A percentile compares a stretch with the other conserved stretches of the same genome.
Conservation (phyloP, 2,797 vertebrate species). For the Meriones psammophilus region DNA sequence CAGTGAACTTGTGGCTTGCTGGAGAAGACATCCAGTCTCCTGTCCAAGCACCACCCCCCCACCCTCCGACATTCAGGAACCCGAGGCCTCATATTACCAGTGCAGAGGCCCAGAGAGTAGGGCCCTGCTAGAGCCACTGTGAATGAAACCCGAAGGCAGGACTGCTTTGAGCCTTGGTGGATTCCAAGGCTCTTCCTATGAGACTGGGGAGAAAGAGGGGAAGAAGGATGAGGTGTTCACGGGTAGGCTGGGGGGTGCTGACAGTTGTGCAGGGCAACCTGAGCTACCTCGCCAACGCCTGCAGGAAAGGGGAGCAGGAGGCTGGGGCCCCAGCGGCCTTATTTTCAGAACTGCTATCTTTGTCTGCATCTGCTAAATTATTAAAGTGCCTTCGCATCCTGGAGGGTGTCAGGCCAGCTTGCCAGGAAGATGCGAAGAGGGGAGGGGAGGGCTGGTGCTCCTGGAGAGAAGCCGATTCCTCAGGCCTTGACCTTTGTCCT, state of each 20-base stretch:
- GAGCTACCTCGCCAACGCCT: neutral
- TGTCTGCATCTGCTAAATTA: slow-evolving; percentile 85
- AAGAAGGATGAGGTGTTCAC: neutral
- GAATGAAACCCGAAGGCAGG: slow-evolving; percentile 39
- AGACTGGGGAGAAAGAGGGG: neutral
- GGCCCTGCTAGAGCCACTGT: neutral
- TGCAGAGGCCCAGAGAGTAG: neutral
- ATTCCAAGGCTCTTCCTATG: slow-evolving; percentile 33
- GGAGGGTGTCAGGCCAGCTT: slow-evolving; percentile 74
- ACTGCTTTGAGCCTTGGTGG: slow-evolving; percentile 56
- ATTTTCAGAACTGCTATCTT: slow-evolving; percentile 86
- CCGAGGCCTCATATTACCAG: neutral
- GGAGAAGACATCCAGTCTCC: neutral
- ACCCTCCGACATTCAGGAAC: neutral
- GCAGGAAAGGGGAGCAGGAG: slow-evolving; percentile 61
- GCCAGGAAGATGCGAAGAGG: slow-evolving; percentile 58
- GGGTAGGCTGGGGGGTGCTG: neutral
- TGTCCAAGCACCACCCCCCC: neutral
- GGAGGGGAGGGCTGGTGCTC: slow-evolving; percentile 43
- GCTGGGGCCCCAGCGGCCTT: slow-evolving; percentile 74
- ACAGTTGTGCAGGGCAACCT: neutral
- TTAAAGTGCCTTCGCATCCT: slow-evolving; percentile 80
- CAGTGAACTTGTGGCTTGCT: neutral
- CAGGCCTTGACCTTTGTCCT: neutral
- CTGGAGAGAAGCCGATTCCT: neutral